phyloP scores from a whole-genome alignment of 2,113 vertebrate species.

The Callipepla squamata region DNA sequence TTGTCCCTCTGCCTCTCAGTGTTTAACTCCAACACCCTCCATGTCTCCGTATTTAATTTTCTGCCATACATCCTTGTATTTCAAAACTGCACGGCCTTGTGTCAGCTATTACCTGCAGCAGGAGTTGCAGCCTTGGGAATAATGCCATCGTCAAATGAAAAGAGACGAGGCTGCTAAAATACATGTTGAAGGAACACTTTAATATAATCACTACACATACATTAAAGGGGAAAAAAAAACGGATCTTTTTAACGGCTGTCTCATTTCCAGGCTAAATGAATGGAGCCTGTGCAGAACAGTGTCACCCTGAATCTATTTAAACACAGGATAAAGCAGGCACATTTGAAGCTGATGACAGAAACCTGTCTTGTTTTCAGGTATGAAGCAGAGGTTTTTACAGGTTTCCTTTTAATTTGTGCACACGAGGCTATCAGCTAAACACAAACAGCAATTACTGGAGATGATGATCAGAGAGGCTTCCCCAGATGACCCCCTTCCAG shows the following conservation, averaged over 20 bases:
- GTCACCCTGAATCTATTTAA: neutral
- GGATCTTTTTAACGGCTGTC: neutral
- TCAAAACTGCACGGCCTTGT: neutral
- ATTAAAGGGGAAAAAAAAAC: fast-evolving
- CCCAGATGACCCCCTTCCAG: neutral
- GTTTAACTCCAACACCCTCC: neutral
- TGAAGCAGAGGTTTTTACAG: neutral
- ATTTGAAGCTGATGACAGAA: neutral
- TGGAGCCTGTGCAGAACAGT: neutral
- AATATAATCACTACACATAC: neutral
- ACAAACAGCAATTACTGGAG: neutral
- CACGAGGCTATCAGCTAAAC: neutral
- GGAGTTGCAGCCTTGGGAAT: neutral
- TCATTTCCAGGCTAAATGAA: neutral
- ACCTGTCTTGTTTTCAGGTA: neutral
- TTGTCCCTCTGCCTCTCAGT: neutral
- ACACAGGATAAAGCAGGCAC: neutral
- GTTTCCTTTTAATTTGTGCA: neutral
- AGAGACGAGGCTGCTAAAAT: neutral
- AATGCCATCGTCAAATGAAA: neutral
- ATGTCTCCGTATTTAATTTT: neutral
- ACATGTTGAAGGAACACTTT: neutral
- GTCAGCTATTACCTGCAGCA: neutral
- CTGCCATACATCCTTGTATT: neutral
- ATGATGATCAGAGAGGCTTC: neutral